Evolutionary conservation across 2,888 invertebrate genomes (phyloP).

Genomic region (Limenitis camilla): DNA sequence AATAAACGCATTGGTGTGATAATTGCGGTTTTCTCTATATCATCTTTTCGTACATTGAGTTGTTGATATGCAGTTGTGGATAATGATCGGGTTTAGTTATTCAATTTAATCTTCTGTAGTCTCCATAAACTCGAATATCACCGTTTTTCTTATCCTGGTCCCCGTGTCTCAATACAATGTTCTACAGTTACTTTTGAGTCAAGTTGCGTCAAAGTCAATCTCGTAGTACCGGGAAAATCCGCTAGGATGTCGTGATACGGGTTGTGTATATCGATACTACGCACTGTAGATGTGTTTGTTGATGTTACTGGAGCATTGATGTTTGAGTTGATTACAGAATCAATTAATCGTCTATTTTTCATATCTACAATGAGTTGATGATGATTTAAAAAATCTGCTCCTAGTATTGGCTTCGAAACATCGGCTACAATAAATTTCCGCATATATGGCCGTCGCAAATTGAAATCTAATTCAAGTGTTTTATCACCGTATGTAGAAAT

Average conservation of each 20-base stretch:
- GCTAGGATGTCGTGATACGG: too few species aligned
- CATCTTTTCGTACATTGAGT: conserved; percentile 13
- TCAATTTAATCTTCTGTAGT: conserved; percentile 7
- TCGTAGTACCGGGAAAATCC: conserved; percentile 12
- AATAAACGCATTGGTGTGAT: conserved; percentile 15
- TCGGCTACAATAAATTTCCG: conserved; percentile 17
- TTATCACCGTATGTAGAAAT: too few species aligned
- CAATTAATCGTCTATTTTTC: too few species aligned
- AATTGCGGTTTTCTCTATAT: conserved; percentile 21
- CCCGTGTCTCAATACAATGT: conserved; percentile 16
- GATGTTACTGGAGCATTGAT: too few species aligned
- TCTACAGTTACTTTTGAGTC: not conserved
- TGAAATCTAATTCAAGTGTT: conserved; percentile 12
- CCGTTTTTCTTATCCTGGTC: conserved; percentile 1
- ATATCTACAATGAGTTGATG: too few species aligned
- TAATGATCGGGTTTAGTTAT: conserved; percentile 33
- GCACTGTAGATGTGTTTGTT: too few species aligned
- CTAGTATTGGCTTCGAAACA: conserved; percentile 17
- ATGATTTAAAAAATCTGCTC: too few species aligned
- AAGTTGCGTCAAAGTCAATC: conserved; percentile 7
- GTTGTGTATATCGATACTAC: too few species aligned
- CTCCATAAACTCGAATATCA: conserved; percentile 7
- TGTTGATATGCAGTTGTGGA: conserved; percentile 29
- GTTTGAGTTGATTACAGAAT: too few species aligned
- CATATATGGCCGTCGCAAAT: conserved; percentile 10